Evolutionary conservation across 1,140 invertebrate genomes (phyloP), one percentile per base, ranked within the genome.

Genomic region (Yoshiicerus persimilis): DNA sequence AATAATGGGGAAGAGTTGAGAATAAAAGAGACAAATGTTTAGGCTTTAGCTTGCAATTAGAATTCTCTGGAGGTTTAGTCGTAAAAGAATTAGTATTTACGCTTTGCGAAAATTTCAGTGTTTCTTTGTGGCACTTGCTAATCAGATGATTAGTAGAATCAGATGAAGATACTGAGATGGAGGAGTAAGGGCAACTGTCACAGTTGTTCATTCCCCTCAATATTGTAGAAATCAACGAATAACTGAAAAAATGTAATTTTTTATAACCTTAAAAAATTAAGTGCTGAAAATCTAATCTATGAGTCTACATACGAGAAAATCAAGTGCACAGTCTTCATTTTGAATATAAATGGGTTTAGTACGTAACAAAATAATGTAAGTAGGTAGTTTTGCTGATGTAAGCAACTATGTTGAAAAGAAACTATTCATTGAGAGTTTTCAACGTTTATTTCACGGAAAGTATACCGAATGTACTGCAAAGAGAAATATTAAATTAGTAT

Each of bases 11-110:
- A 87, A 87, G 80, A 83, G 41, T 30, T 87, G 70, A 25, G 75
- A 87, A 36, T 87, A 83, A 62, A 87, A 87, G 13, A 87, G 86
- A 62, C 86, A 87, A 80, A 80, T 36, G n/a, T 23, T 80, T 70
- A 70, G 25, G 25, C 32, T 80, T 0, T 20, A 23, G n/a, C 11
- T 77, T 77, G 5, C 34, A 2, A 30, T 23, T 23, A 0, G 23
- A 75, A 32, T 32, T 32, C 10, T 13, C 23, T 38, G 11, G 30
- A n/a, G 16, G 32, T 80, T 23, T 75, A 4, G 11, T 75, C 8
- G 70, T 38, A 16, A 80, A 80, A 34, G 32, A 20, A 80, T 36
- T 23, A 20, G 75, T n/a, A 80, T 34, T 36, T 34, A 13, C 2
- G 75, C 32, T 34, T 80, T 34, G 47, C 20, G 23, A n/a, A 80